Evolutionary conservation across 2,888 invertebrate species (phyloP).

Genomic region (Drosophila anomalata): DNA sequence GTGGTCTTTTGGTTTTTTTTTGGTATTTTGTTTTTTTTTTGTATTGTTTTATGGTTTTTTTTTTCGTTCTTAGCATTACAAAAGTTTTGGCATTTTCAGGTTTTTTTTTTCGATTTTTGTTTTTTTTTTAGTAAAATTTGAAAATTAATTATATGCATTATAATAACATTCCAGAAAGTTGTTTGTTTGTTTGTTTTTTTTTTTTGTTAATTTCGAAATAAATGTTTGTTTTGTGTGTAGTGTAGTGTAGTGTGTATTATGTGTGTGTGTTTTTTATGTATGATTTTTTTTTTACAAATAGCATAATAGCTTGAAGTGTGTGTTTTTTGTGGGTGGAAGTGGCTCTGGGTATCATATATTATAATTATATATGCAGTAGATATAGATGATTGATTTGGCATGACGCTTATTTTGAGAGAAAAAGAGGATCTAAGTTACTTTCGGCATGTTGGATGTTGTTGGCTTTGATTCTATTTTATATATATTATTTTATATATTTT

Average conservation of each 20-base stretch:
- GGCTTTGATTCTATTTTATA: conserved; percentile 14
- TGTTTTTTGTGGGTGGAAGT: conserved; percentile 15
- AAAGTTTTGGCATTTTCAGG: conserved; percentile 20
- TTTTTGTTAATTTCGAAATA: conserved; percentile 35
- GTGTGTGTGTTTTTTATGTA: conserved; percentile 28
- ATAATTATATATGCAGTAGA: conserved; percentile 26
- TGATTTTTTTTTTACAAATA: conserved; percentile 19
- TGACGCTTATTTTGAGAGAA: conserved; percentile 13
- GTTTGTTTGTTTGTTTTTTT: conserved; percentile 42
- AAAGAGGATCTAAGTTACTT: conserved; percentile 18
- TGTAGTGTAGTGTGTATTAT: conserved; percentile 10
- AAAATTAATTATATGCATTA: conserved; percentile 70
- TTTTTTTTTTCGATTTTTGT: conserved; percentile 23
- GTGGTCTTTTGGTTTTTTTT: conserved; percentile 31
- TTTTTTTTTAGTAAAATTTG: conserved; percentile 51
- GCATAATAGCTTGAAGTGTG: conserved; percentile 9
- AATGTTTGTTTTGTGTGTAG: conserved; percentile 36
- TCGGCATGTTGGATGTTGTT: conserved; percentile 45
- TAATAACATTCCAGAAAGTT: conserved; percentile 67
- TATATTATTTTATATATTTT: conserved; percentile 1
- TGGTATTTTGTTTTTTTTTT: conserved; percentile 29
- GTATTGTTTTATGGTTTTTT: conserved; percentile 20
- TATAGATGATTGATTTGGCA: conserved; percentile 47
- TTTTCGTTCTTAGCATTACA: conserved; percentile 31
- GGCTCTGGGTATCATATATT: conserved; percentile 20